Percentiles rank a stretch among this genome's conserved stretches.
Conservation (phyloP, 2,888 invertebrate genomes). For the Kryphioiulus occultus region DNA sequence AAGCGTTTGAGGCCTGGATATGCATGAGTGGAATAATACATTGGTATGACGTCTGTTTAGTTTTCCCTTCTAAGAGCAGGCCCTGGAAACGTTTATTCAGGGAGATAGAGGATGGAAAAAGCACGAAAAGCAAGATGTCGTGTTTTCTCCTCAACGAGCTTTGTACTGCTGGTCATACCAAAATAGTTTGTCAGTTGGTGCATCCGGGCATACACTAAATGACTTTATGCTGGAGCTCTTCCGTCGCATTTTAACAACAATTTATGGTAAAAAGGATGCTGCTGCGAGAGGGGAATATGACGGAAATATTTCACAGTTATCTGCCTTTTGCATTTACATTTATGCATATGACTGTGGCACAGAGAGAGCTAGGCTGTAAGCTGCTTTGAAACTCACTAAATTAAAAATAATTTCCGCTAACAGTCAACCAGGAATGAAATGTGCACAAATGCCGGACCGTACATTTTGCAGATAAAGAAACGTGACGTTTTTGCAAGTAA, state of each 20-base stretch:
- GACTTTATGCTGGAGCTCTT: neutral
- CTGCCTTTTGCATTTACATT: neutral
- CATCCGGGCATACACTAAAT: neutral
- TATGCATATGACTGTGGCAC: neutral
- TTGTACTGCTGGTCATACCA: neutral
- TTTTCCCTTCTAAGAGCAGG: neutral
- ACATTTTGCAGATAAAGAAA: neutral
- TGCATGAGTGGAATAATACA: neutral
- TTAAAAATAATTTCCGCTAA: constrained; percentile 6
- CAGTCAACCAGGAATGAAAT: neutral
- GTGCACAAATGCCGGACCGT: neutral
- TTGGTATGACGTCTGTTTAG: neutral
- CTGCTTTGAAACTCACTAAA: neutral
- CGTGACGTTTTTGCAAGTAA: neutral
- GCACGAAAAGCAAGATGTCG: neutral
- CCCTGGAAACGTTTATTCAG: neutral
- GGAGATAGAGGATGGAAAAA: neutral
- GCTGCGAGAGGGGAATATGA: constrained; percentile 14
- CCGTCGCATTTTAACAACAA: neutral
- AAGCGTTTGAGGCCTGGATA: neutral
- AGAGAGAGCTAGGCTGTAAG: neutral
- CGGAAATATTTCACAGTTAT: neutral
- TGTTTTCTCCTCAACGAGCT: constrained; percentile 10
- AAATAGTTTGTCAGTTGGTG: neutral
- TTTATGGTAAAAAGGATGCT: constrained; percentile 8